Conservation (phyloP, 2,888 invertebrate genomes). For the Limulus polyphemus region DNA sequence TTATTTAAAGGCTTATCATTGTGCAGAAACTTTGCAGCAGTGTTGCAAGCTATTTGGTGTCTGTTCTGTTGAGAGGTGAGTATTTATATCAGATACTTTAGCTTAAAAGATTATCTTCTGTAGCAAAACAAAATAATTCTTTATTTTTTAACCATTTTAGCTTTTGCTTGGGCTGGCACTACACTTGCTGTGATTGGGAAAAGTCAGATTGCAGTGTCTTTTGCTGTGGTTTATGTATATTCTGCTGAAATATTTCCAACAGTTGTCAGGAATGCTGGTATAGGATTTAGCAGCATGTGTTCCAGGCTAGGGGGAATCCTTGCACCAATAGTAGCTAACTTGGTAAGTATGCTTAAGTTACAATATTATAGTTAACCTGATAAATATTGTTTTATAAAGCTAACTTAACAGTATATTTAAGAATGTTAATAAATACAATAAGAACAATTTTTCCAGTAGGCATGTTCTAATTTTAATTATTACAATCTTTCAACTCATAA, state of each 20-base stretch:
- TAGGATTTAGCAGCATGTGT: conserved; percentile 24
- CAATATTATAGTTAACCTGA: no score
- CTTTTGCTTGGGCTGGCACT: conserved; percentile 41
- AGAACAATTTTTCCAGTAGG: no score
- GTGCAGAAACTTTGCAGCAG: background rate
- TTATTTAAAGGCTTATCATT: background rate
- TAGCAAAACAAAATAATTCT: background rate
- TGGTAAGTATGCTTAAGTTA: conserved; percentile 7
- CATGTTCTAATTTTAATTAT: no score
- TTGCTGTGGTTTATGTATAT: conserved; percentile 55
- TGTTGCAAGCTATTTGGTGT: background rate
- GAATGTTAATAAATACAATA: no score
- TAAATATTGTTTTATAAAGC: no score
- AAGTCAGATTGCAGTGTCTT: conserved; percentile 53
- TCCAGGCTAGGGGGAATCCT: conserved; percentile 23
- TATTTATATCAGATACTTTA: no score
- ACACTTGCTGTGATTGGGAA: conserved; percentile 52
- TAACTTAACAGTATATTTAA: no score
- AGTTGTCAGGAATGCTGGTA: conserved; percentile 38
- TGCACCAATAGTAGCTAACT: conserved; percentile 22
- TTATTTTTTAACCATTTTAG: conserved; percentile 18
- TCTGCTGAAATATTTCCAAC: conserved; percentile 55
- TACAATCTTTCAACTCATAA: no score
- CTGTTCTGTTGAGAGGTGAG: no score
- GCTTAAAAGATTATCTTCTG: no score